phyloP scores from a whole-genome alignment of 2,888 invertebrate genomes.

The Drosophila mimetica region DNA sequence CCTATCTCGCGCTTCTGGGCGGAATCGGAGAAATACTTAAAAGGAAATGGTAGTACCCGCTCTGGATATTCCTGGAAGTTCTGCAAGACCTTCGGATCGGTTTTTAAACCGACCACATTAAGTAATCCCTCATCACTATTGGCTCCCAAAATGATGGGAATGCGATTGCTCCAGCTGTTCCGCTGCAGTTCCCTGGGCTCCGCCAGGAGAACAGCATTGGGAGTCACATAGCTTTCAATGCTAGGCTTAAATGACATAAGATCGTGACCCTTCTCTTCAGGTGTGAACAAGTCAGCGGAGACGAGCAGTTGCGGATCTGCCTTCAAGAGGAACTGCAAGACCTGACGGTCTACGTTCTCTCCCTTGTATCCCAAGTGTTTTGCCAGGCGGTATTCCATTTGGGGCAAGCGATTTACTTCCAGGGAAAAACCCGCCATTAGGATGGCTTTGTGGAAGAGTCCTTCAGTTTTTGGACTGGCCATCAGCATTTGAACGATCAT shows the following conservation, averaged over 20 bases:
- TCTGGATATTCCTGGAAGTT: conserved; percentile 36
- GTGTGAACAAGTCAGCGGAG: conserved; percentile 42
- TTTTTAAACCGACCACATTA: background rate
- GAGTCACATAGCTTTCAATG: conserved; percentile 73
- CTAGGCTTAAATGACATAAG: conserved; percentile 63
- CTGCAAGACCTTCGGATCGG: conserved; percentile 12
- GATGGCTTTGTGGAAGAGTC: conserved; percentile 81
- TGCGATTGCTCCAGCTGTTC: conserved; percentile 76
- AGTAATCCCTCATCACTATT: conserved; percentile 74
- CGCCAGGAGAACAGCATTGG: conserved; percentile 64
- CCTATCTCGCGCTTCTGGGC: conserved; percentile 54
- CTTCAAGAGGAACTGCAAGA: conserved; percentile 55
- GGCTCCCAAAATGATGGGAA: conserved; percentile 80
- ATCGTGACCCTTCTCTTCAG: conserved; percentile 47
- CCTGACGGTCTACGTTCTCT: conserved; percentile 65
- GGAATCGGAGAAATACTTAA: conserved; percentile 20
- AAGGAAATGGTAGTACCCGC: conserved; percentile 27
- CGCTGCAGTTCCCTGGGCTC: conserved; percentile 69
- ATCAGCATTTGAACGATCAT: conserved; percentile 82
- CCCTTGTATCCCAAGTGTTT: conserved; percentile 76
- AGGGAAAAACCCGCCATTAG: conserved; percentile 70
- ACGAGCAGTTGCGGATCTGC: conserved; percentile 58
- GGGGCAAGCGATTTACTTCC: conserved; percentile 46
- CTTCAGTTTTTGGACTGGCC: conserved; percentile 84
- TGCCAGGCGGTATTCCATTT: conserved; percentile 71